These are phyloP conservation scores for Tetragonula carbonaria DNA, from an alignment of 2,888 invertebrate genomes.

Conservation along the genomic window DNA sequence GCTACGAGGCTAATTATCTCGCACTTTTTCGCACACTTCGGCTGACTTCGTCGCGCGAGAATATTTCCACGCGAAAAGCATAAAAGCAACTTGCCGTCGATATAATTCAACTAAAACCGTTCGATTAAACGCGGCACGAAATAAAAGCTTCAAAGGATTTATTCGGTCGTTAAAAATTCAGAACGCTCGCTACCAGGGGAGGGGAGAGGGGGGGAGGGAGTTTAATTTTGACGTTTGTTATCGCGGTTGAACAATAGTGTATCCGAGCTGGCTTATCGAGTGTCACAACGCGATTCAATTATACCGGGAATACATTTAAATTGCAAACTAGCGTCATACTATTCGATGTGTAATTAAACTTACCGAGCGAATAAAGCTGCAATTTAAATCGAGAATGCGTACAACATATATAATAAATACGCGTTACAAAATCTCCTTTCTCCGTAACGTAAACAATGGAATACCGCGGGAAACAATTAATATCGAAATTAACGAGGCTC, in stretches of 20 bases:
- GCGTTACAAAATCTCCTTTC: not conserved
- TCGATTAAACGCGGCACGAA: too few species aligned
- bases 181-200: not conserved
- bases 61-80: too few species aligned
- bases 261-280: not conserved
- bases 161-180: not conserved
- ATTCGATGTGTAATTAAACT: not conserved
- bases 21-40: not conserved
- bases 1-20: conserved; percentile 12
- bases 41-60: too few species aligned
- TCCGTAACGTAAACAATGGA: too few species aligned
- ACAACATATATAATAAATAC: conserved; percentile 1
- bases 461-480: not conserved
- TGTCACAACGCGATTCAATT: not conserved
- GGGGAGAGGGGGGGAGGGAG: too few species aligned
- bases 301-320: conserved; percentile 3
- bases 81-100: too few species aligned
- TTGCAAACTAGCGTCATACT: conserved; percentile 4
- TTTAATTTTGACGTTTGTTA: not conserved
- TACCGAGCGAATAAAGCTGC: not conserved
- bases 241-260: too few species aligned
- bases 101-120: too few species aligned
- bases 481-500: not conserved
- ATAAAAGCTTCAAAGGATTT: not conserved
- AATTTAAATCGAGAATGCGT: not conserved